Percentiles rank a stretch among this genome's conserved stretches.
phyloP scores from a whole-genome alignment of 2,113 vertebrate genomes.

The Cyphomyrus plagiostoma region DNA sequence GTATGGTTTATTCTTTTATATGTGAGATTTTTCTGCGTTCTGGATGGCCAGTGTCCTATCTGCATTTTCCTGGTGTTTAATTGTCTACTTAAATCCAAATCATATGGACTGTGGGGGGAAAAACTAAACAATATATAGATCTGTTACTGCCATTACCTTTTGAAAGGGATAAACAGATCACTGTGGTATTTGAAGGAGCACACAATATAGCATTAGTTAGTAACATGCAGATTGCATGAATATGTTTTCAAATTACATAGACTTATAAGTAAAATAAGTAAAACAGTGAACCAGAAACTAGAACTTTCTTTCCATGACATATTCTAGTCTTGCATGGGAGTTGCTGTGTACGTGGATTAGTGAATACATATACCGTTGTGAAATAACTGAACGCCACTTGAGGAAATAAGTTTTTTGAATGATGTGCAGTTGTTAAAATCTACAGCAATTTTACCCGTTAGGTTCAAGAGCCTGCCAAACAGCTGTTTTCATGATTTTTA shows the following conservation, averaged over 20 bases:
- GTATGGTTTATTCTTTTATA: neutral
- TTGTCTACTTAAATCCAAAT: neutral
- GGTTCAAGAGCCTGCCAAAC: neutral
- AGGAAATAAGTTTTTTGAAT: slow-evolving; percentile 14
- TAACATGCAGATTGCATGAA: neutral
- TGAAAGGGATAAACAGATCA: neutral
- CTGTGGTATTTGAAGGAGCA: neutral
- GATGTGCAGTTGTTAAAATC: neutral
- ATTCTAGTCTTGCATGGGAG: neutral
- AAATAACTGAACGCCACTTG: neutral
- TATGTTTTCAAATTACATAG: neutral
- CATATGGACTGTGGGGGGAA: neutral
- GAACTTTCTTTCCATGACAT: neutral
- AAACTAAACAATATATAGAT: neutral
- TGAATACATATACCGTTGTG: neutral
- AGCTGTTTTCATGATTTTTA: neutral
- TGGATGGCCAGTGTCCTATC: neutral
- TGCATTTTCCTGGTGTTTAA: neutral
- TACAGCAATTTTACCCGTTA: neutral
- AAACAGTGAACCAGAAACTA: neutral
- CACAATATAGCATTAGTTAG: neutral
- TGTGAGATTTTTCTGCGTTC: neutral
- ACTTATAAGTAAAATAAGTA: neutral
- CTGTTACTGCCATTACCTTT: neutral
- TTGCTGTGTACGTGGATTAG: neutral